These are phyloP conservation scores for Deilephila elpenor DNA, from an alignment of 2,888 invertebrate species.

Conservation along the genomic window DNA sequence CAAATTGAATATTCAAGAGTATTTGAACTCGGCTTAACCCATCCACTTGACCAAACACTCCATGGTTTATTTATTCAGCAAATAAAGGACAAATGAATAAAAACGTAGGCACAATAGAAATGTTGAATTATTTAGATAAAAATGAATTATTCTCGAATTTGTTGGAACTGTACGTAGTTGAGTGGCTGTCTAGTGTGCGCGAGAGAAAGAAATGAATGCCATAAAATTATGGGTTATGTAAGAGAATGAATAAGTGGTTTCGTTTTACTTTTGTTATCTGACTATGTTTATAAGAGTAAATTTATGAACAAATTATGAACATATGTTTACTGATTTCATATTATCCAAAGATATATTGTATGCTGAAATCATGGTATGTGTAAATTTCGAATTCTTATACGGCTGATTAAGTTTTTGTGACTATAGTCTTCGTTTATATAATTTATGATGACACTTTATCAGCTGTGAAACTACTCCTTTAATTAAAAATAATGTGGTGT, in stretches of 20 bases:
- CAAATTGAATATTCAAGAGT: slow-evolving; percentile 42
- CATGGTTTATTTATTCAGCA: slow-evolving; percentile 7
- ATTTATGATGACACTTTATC: no score
- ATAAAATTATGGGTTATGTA: not conserved
- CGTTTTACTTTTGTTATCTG: not conserved
- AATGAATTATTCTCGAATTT: not conserved
- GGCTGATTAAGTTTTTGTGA: no score
- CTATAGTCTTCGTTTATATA: no score
- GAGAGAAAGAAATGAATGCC: not conserved
- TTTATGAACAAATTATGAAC: not conserved
- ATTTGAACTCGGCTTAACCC: slow-evolving; percentile 29
- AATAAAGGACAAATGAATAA: slow-evolving; percentile 8
- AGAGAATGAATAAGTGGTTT: not conserved
- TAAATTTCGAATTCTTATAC: no score
- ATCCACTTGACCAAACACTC: not conserved
- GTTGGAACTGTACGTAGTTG: not conserved
- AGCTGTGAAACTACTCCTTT: no score
- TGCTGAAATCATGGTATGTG: no score
- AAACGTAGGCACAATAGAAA: not conserved
- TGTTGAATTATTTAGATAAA: slow-evolving; percentile 7
- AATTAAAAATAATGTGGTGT: no score
- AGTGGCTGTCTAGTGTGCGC: not conserved
- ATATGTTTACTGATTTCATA: not conserved
- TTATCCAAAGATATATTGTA: no score
- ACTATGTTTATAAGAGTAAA: not conserved